Base-by-base conservation (phyloP, 1,140 invertebrate genomes). In the Trichomalopsis sarcophagae region DNA sequence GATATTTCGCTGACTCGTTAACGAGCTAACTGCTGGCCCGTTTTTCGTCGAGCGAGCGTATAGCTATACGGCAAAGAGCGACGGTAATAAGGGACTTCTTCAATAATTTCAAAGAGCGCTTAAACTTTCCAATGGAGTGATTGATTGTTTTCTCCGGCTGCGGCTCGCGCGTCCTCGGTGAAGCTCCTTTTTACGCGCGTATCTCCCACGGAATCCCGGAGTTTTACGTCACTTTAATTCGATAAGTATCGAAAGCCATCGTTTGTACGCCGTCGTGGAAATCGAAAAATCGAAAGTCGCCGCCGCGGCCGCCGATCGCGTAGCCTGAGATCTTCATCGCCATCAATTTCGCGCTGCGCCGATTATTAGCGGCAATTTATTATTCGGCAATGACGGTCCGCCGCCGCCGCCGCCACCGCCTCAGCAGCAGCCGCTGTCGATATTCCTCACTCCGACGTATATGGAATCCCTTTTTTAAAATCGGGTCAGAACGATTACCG, bases 281-380 rank as follows among this genome's bases (percentile, higher is more conserved):
- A 78, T 69, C 36, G 40, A 69, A 69, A 69, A 84, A 71, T 78
- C 82, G 74, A 78, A 78, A 84, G 74, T 40, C 30, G 40, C 33
- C 7, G 77, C 27, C 74, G n/a, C 62, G 14, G 62, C 14, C 62
- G 62, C 62, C 36, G 33, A 77, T 66, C 74, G 50, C 10, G 0
- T 1, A 47, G 30, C 62, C 77, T 80, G 83, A 84, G 83, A 84
- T 84, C 83, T 84, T 84, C 76, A 84, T 84, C 83, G 66, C n/a
- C 82, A 83, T 73, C 75, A 83, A 76, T 78, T 81, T 81, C n/a
- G 33, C 66, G 40, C 55, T 44, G 33, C 75, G 68, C 44, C 44
- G 76, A 84, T 84, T 80, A 80, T 84, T 80, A 80, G 76, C 68
- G 21, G 68, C 69, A 80, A 84, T 84, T 84, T 84, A 84, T 84